Conservation (phyloP, 2,797 vertebrate species). For the Sphenopsis melanotis region DNA sequence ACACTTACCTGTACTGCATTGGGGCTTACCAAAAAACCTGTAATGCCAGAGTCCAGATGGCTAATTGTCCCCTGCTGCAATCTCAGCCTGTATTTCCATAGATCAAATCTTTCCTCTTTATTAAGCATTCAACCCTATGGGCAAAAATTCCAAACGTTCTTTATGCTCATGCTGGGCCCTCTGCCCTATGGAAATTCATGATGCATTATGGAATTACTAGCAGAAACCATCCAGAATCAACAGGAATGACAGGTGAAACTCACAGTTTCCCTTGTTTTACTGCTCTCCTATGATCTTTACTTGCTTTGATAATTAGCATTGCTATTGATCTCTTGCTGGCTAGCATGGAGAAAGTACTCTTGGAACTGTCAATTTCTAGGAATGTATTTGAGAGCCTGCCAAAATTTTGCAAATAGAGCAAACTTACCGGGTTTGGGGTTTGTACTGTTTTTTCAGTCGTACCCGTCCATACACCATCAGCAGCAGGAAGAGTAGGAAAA, state of each 20-base stretch:
- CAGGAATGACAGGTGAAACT: slow-evolving; percentile 29
- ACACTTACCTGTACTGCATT: not conserved
- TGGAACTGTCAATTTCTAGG: not conserved
- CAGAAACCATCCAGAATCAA: slow-evolving; percentile 29
- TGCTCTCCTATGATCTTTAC: not conserved
- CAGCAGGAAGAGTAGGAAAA: not conserved
- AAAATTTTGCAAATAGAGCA: not conserved
- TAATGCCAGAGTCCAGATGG: not conserved
- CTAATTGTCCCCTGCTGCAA: not conserved
- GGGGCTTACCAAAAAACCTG: not conserved
- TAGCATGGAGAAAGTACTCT: not conserved
- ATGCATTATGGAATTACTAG: slow-evolving; percentile 26
- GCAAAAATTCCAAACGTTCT: slow-evolving; percentile 2
- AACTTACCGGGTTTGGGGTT: not conserved
- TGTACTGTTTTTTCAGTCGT: not conserved
- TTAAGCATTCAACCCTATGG: slow-evolving; percentile 11
- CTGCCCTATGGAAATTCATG: slow-evolving; percentile 28
- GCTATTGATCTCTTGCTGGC: slow-evolving; percentile 8
- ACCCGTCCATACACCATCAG: not conserved
- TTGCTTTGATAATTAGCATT: slow-evolving; percentile 1
- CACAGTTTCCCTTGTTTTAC: slow-evolving; percentile 27
- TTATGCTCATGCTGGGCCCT: not conserved
- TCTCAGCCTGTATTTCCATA: slow-evolving; percentile 6
- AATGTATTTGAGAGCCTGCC: not conserved
- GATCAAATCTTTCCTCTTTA: not conserved